Evolutionary conservation across 2,797 vertebrate species (phyloP).

Genomic region (Calcarius lapponicus): DNA sequence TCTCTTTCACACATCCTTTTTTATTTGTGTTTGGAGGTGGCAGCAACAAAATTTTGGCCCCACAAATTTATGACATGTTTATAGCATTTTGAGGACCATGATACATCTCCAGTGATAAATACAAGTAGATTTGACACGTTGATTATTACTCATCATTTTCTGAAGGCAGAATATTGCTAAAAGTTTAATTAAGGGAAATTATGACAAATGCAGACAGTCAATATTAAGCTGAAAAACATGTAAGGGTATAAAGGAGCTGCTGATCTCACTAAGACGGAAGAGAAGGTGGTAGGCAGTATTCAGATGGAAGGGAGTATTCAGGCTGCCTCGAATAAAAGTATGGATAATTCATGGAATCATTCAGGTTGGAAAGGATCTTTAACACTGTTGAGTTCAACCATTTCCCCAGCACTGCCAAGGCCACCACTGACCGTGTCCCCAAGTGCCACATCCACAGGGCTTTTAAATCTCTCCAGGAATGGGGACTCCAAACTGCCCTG

Average conservation of each 20-base stretch:
- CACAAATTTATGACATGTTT: background rate
- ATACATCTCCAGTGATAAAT: background rate
- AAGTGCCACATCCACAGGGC: background rate
- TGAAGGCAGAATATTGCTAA: background rate
- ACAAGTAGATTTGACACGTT: background rate
- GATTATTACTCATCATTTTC: background rate
- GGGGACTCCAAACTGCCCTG: accelerated
- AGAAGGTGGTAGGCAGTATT: background rate
- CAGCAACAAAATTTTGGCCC: background rate
- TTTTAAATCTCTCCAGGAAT: background rate
- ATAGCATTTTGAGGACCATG: background rate
- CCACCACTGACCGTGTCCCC: background rate
- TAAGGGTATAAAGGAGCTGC: background rate
- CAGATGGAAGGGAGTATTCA: too few species aligned
- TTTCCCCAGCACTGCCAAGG: background rate
- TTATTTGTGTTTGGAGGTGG: background rate
- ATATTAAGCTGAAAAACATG: background rate
- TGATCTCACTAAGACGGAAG: background rate
- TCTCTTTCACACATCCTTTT: background rate
- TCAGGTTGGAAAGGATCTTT: background rate
- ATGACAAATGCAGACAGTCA: background rate
- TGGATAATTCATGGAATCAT: background rate
- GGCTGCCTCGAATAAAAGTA: background rate
- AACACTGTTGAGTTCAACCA: background rate
- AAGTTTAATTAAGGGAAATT: background rate